phyloP scores from a whole-genome alignment of 1,140 invertebrate species.

The Aphis gossypii region DNA sequence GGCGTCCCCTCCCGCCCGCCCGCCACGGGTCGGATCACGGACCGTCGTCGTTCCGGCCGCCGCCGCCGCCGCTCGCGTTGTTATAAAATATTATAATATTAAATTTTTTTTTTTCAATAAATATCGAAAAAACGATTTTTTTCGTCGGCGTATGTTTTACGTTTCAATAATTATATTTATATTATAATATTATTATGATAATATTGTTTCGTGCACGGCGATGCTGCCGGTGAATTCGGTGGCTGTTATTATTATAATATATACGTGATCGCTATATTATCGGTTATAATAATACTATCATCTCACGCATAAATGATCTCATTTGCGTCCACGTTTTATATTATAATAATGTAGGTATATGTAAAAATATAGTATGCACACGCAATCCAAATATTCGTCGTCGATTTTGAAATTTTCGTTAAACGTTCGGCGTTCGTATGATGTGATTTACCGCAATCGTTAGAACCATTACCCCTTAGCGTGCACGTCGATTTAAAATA shows the following conservation, averaged over 20 bases:
- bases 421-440: neutral
- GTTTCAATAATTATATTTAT: no score
- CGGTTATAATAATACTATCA: neutral
- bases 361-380: no score
- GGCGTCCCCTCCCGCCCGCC: neutral
- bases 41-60: neutral
- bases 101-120: no score
- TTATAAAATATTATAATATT: neutral
- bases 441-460: neutral
- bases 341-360: no score
- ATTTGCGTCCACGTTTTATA: neutral
- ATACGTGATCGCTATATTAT: neutral
- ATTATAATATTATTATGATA: no score
- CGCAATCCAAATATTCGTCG: no score
- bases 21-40: neutral
- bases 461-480: neutral
- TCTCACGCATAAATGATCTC: neutral
- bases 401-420: neutral
- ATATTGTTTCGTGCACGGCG: no score
- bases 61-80: neutral
- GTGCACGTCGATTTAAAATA: neutral
- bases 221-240: neutral
- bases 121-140: no score
- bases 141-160: no score
- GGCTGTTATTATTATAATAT: neutral